Conservation (phyloP, 2,888 invertebrate genomes). For the Leptinotarsa juncta region DNA sequence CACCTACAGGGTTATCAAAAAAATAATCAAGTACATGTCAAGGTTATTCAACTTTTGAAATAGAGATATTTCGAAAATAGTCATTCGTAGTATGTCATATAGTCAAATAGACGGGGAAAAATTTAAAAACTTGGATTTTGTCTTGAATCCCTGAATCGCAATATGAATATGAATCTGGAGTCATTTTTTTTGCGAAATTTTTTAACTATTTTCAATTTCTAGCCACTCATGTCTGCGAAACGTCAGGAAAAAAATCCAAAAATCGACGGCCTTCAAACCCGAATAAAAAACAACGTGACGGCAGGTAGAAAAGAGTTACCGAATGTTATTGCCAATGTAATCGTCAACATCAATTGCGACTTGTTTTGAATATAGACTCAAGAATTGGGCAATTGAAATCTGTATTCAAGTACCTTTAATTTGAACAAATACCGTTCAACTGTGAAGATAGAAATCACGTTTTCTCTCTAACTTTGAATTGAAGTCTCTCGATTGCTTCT, state of each 20-base stretch:
- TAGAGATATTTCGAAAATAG: background rate
- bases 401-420: background rate
- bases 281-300: no score
- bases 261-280: no score
- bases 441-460: slow-evolving; percentile 6
- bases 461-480: slow-evolving; percentile 1
- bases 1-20: background rate
- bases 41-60: background rate
- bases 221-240: no score
- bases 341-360: background rate
- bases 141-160: no score
- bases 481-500: background rate
- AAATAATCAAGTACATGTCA: background rate
- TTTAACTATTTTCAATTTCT: no score
- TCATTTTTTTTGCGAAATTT: no score
- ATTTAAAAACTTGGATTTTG: no score
- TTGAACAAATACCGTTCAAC: background rate
- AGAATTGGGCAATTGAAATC: background rate
- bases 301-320: no score
- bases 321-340: background rate
- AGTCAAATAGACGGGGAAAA: no score
- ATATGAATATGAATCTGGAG: no score
- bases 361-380: background rate
- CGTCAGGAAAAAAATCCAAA: no score
- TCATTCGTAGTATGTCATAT: background rate